Evolutionary conservation across 2,113 vertebrate genomes (phyloP), one percentile per base, ranked within the genome.

Genomic region (Pitta sordida): DNA sequence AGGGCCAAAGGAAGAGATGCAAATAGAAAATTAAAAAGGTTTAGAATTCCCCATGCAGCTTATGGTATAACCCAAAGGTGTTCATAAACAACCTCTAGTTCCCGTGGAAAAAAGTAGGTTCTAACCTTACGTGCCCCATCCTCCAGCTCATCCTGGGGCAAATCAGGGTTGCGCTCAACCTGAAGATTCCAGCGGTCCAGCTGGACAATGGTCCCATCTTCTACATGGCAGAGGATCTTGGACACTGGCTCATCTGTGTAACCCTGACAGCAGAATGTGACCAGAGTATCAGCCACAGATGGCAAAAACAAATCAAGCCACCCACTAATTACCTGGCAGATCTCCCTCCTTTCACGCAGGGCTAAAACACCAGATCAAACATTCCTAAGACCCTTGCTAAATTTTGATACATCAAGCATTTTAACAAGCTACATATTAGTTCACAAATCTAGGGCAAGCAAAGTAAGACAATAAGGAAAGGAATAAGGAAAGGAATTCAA

Each of bases 181-280:
- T 98, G 98, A 41, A 98, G 98, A 70, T 98, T 98, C 98, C 98
- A 98, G n/a, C 98, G 98, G 77, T 98, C 98, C 56, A 98, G 75
- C 52, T 98, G 98, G 64, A 98, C 98, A 84, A 98, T 98, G 7
- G 98, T 98, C 15, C 98, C 98, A 43, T 98, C 98, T 96, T 98
- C 98, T 32, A 98, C 98, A 53, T 98, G 98, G 79, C 98, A 98
- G 26, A 98, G 96, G 90, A 98, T 98, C 97, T 98, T 98, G 24
- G 98, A 98, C 63, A 98, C 97, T 15, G 98, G 98, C 52, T 98
- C 98, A 70, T 98, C 98, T 3, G 98, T 98, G 90, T 98, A 98
- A 41, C 98, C 98, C 98, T 98, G 81, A 17, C 41, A 80, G 49
- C 56, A 89, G 36, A 88, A 27, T 2, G 18, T 76, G 43, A 94